phyloP scores from a whole-genome alignment of 2,797 vertebrate species.

The Sternarchorhynchus goeldii region DNA sequence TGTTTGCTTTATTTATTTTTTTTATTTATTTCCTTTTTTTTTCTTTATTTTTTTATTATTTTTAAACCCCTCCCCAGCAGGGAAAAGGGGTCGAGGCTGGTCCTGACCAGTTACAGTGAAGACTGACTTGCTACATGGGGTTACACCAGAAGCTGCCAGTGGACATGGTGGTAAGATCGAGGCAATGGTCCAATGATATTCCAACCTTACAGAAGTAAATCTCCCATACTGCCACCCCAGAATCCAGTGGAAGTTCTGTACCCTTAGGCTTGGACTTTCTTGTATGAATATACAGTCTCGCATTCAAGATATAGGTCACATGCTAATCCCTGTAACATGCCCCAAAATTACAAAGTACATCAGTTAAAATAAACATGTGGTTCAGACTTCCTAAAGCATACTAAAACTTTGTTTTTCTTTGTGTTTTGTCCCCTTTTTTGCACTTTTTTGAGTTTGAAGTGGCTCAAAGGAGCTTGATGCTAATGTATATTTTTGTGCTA shows the following conservation, averaged over 20 bases:
- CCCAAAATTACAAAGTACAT: constrained; percentile 43
- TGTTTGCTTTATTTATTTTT: too few species aligned
- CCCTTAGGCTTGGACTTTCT: constrained; percentile 46
- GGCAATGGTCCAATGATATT: constrained; percentile 93
- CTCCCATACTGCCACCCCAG: constrained; percentile 58
- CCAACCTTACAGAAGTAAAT: constrained; percentile 95
- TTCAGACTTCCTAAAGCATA: constrained; percentile 50
- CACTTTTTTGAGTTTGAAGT: constrained; percentile 85
- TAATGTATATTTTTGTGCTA: constrained; percentile 87
- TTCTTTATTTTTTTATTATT: background rate
- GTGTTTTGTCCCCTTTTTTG: constrained; percentile 48
- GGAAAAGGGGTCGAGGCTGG: constrained; percentile 98
- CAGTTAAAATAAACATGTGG: constrained; percentile 45
- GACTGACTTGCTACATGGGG: constrained; percentile 99
- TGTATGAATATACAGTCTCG: constrained; percentile 41
- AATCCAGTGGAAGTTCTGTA: constrained; percentile 49
- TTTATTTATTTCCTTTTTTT: background rate
- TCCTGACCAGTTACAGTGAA: constrained; percentile 99
- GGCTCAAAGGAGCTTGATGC: constrained; percentile 86
- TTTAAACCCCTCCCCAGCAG: constrained; percentile 87
- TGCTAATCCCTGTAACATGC: constrained; percentile 32
- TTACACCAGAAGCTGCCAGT: constrained; percentile 99
- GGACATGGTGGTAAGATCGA: constrained; percentile 93
- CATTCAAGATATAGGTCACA: constrained; percentile 34
- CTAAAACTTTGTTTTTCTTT: constrained; percentile 48